A percentile compares a stretch with the other conserved stretches of the same genome.
These are phyloP conservation scores for Cyanocitta stelleri DNA, from an alignment of 2,113 vertebrate genomes.

Conservation along the genomic window DNA sequence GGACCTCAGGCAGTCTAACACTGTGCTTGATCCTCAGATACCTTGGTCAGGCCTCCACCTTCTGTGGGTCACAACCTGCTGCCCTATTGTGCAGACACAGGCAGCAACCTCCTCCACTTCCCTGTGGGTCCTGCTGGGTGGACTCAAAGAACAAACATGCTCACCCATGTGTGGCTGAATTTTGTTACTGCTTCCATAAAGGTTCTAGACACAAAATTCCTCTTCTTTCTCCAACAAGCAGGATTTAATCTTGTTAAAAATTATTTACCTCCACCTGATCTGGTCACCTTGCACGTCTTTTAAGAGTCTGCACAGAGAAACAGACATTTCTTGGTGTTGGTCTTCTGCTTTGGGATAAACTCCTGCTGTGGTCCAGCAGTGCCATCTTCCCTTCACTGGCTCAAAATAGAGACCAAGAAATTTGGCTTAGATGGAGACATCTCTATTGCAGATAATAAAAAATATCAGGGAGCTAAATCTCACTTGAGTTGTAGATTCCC, in stretches of 20 bases:
- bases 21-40: not conserved
- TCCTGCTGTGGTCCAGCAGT: not conserved
- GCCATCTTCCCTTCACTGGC: not conserved
- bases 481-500: not conserved
- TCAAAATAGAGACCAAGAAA: not conserved
- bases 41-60: not conserved
- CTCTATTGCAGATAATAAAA: not conserved
- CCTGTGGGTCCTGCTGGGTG: not conserved
- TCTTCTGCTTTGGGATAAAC: not conserved
- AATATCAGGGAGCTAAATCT: not conserved
- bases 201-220: not conserved
- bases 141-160: rapidly evolving
- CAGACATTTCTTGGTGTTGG: not conserved
- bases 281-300: not conserved
- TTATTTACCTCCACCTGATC: not conserved
- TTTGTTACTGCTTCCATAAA: not conserved
- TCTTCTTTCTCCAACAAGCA: not conserved
- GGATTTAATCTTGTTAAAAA: not conserved
- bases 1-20: not conserved
- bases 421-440: not conserved
- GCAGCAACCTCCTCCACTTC: not conserved
- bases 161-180: not conserved
- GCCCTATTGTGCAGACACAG: not conserved
- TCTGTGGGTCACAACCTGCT: not conserved
- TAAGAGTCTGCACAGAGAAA: not conserved